These are phyloP conservation scores for Alloscopus bannaensis DNA, from an alignment of 2,888 invertebrate species.

Conservation along the genomic window DNA sequence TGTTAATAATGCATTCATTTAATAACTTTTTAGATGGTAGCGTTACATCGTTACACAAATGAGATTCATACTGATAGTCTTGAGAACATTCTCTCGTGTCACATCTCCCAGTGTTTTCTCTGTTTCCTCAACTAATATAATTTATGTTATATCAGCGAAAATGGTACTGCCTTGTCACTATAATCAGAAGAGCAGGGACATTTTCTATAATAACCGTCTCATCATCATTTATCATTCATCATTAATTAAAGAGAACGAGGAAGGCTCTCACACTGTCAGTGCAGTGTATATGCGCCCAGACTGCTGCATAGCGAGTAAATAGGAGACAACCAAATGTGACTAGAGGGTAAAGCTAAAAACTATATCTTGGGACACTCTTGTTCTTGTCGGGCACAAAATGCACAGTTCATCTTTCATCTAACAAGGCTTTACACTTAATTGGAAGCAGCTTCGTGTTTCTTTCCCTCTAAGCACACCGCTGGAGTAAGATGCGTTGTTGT, in stretches of 20 bases:
- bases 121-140: background rate
- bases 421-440: too few relatives aligned
- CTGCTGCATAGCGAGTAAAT: too few relatives aligned
- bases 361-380: too few relatives aligned
- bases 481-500: too few relatives aligned
- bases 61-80: slow-evolving; percentile 6
- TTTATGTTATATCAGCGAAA: background rate
- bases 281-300: too few relatives aligned
- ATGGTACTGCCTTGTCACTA: slow-evolving; percentile 51
- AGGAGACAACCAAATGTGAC: too few relatives aligned
- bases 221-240: slow-evolving; percentile 64
- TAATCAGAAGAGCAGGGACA: slow-evolving; percentile 56
- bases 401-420: too few relatives aligned
- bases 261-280: slow-evolving; percentile 3
- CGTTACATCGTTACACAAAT: background rate
- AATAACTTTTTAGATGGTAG: background rate
- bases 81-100: slow-evolving; percentile 7
- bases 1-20: slow-evolving; percentile 29
- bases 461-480: too few relatives aligned
- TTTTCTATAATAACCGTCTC: slow-evolving; percentile 55
- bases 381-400: too few relatives aligned
- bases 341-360: too few relatives aligned
- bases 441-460: slow-evolving; percentile 9
- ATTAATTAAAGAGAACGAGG: slow-evolving; percentile 61
- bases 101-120: background rate